A percentile compares a stretch with the other conserved stretches of the same genome.
These are phyloP conservation scores for Limnothrissa miodon DNA, from an alignment of 2,113 vertebrate genomes.

Conservation along the genomic window DNA sequence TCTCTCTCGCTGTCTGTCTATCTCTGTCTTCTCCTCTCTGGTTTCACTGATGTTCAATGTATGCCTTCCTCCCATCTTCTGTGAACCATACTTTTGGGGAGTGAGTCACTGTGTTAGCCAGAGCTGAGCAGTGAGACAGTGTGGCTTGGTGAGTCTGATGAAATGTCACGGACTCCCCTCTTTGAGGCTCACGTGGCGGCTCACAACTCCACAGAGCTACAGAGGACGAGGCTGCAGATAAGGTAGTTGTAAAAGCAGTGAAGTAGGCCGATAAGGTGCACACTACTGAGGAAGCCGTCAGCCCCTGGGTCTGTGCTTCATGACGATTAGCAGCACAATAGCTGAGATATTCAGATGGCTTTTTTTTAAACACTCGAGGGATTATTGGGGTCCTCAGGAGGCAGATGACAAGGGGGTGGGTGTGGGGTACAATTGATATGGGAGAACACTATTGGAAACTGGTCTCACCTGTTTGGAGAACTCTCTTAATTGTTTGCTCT, in stretches of 20 bases:
- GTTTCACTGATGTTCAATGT: neutral
- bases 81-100: neutral
- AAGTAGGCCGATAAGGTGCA: neutral
- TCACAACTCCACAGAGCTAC: conserved; percentile 21
- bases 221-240: conserved; percentile 30
- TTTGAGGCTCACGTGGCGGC: conserved; percentile 33
- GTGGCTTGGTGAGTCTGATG: conserved; percentile 30
- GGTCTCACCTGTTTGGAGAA: conserved; percentile 2
- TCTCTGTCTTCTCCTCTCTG: neutral
- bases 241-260: neutral
- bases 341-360: neutral
- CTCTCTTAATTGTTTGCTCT: neutral
- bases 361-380: neutral
- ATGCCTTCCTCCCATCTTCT: neutral
- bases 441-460: neutral
- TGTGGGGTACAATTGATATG: neutral
- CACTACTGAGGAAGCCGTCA: neutral
- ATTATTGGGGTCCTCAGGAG: neutral
- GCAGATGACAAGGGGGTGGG: neutral
- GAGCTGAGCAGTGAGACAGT: neutral
- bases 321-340: neutral
- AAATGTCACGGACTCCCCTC: conserved; percentile 29
- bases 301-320: neutral
- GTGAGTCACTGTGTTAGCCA: conserved; percentile 6
- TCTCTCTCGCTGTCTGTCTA: neutral